Evolutionary conservation across 2,113 vertebrate species (phyloP).

Genomic region (Rhinogobius similis): DNA sequence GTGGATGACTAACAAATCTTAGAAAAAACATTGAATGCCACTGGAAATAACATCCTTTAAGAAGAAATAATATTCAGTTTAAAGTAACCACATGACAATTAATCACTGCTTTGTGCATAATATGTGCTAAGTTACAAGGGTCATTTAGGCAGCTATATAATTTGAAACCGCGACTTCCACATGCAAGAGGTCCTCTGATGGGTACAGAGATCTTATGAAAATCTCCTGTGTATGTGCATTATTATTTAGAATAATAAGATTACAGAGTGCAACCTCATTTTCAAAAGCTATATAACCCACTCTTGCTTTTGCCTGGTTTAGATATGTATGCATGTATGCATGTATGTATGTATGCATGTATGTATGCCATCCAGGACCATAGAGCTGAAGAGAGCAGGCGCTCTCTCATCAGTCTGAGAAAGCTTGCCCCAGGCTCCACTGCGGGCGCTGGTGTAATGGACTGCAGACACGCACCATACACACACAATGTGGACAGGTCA

Average conservation of each 20-base stretch:
- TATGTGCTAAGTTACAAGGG: background rate
- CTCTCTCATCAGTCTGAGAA: slow-evolving; percentile 44
- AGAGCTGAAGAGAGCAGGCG: slow-evolving; percentile 33
- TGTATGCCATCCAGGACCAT: slow-evolving; percentile 24
- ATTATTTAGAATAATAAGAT: background rate
- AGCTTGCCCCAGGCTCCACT: slow-evolving; percentile 41
- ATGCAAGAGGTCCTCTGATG: background rate
- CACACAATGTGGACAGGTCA: slow-evolving; percentile 51
- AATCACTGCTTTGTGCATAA: background rate
- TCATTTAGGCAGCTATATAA: background rate
- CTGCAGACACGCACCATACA: slow-evolving; percentile 16
- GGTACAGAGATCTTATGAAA: background rate
- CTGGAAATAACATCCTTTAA: background rate
- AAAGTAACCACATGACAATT: background rate
- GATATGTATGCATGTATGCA: background rate
- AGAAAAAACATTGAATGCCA: background rate
- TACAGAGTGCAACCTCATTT: background rate
- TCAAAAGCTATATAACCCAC: background rate
- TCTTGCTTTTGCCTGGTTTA: background rate
- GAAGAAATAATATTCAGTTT: background rate
- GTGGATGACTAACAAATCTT: background rate
- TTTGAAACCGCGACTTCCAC: background rate
- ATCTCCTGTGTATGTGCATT: background rate
- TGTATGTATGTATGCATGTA: slow-evolving; percentile 2
- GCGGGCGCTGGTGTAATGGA: slow-evolving; percentile 40